phyloP scores from a whole-genome alignment of 2,113 vertebrate genomes.

The Bungarus multicinctus region DNA sequence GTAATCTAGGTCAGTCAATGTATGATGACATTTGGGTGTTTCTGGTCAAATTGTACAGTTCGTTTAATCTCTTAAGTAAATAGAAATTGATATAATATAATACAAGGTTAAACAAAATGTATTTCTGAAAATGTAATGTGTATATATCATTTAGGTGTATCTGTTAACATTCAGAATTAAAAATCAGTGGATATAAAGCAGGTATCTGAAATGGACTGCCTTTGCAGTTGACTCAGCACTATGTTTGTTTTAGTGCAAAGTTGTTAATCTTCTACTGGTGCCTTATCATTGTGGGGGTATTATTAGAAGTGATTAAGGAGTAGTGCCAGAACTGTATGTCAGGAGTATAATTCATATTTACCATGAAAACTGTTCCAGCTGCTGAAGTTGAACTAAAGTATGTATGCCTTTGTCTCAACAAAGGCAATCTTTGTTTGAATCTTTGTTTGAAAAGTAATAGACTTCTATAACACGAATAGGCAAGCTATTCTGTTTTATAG shows the following conservation, averaged over 20 bases:
- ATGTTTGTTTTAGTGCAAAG: not conserved
- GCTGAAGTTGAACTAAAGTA: not conserved
- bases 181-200: not conserved
- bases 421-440: not conserved
- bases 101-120: not conserved
- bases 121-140: not conserved
- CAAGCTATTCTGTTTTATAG: not conserved
- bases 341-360: not conserved
- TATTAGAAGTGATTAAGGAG: not conserved
- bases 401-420: not conserved
- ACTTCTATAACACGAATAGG: not conserved
- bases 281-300: not conserved
- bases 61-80: not conserved
- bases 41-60: not conserved
- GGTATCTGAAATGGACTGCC: not conserved
- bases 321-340: not conserved
- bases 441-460: not conserved
- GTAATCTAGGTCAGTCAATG: not conserved
- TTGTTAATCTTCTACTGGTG: not conserved
- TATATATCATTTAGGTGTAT: not conserved
- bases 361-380: not conserved
- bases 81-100: not conserved
- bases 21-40: not conserved
- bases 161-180: not conserved
- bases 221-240: not conserved